Conservation (phyloP, 2,888 invertebrate species). For the Corbicula japonica region DNA sequence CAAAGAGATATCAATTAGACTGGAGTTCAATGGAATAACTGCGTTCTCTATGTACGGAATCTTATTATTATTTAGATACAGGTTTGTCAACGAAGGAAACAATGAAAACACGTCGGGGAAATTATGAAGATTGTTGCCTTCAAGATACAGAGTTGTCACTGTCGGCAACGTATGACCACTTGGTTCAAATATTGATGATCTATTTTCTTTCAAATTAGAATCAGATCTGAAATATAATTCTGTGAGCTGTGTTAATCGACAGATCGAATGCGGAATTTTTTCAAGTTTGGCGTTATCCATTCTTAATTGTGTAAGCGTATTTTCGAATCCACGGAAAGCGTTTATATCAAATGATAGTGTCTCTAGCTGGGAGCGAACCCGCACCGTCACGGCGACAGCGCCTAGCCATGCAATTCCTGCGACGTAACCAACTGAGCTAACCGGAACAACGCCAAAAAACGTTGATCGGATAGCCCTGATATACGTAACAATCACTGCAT, state of each 20-base stretch:
- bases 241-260: neutral
- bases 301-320: neutral
- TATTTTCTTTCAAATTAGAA: neutral
- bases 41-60: neutral
- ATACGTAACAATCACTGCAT: too few relatives aligned
- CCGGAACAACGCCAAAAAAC: too few relatives aligned
- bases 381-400: too few relatives aligned
- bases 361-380: too few relatives aligned
- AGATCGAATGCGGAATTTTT: neutral
- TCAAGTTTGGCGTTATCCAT: neutral
- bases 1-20: neutral
- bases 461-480: too few relatives aligned
- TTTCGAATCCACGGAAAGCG: neutral
- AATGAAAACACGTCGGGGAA: conserved; percentile 3
- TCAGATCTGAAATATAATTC: neutral
- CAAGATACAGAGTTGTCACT: neutral
- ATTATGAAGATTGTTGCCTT: neutral
- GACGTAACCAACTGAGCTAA: too few relatives aligned
- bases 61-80: neutral
- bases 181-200: conserved; percentile 3
- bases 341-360: too few relatives aligned
- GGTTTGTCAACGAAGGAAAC: neutral
- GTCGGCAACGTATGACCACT: neutral
- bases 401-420: too few relatives aligned
- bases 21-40: neutral